Conservation (phyloP, 1,140 invertebrate species). For the Dendrolimus punctatus region DNA sequence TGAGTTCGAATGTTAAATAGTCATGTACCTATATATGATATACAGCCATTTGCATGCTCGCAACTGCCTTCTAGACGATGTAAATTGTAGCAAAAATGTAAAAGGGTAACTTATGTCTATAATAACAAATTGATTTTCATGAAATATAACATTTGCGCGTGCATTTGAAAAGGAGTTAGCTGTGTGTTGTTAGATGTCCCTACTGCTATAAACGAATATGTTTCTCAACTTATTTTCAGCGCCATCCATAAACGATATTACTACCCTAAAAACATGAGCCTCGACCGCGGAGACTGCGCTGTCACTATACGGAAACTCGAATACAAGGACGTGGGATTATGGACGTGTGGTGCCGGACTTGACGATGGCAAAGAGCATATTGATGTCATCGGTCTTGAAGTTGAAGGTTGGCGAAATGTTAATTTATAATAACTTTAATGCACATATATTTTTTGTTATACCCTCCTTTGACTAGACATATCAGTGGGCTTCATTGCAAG, state of each 20-base stretch:
- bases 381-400: slow-evolving; percentile 37
- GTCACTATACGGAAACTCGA: slow-evolving; percentile 47
- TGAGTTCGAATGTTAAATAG: too few species aligned
- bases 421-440: too few species aligned
- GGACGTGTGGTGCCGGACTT: slow-evolving; percentile 51
- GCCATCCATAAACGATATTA: slow-evolving; percentile 44
- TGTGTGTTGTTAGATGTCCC: neutral
- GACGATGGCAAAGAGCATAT: slow-evolving; percentile 44
- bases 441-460: too few species aligned
- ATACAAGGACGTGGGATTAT: slow-evolving; percentile 44
- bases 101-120: too few species aligned
- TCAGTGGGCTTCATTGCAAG: too few species aligned
- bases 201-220: neutral
- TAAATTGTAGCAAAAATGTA: too few species aligned
- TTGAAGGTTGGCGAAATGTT: slow-evolving; percentile 34
- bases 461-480: too few species aligned
- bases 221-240: slow-evolving; percentile 25
- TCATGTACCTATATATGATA: too few species aligned
- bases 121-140: too few species aligned
- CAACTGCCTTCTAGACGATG: too few species aligned
- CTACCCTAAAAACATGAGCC: slow-evolving; percentile 48
- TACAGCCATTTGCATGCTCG: too few species aligned
- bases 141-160: too few species aligned
- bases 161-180: neutral
- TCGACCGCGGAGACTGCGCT: slow-evolving; percentile 54